A percentile compares a stretch with the other conserved stretches of the same genome.
These are phyloP conservation scores for Tetragonula clypearis DNA, from an alignment of 1,140 invertebrate genomes.

Conservation along the genomic window DNA sequence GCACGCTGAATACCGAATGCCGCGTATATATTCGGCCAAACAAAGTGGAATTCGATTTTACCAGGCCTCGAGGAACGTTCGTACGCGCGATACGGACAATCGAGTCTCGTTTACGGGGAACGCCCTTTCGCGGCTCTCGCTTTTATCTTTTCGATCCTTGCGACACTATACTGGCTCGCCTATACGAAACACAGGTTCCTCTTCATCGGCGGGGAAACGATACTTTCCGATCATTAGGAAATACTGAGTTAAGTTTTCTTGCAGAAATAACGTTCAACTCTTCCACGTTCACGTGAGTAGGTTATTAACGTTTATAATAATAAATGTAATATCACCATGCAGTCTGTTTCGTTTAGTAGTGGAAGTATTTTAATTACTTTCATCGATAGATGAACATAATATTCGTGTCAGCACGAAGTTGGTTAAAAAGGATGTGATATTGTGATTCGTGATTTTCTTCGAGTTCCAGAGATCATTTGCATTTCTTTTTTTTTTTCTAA, in stretches of 20 bases:
- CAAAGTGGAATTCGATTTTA: slow-evolving; percentile 69
- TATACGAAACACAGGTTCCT: background rate
- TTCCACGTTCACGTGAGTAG: background rate
- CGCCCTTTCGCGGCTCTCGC: slow-evolving; percentile 47
- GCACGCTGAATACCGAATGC: slow-evolving; percentile 69
- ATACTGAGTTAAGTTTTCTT: background rate
- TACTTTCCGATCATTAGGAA: background rate
- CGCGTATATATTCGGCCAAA: slow-evolving; percentile 62
- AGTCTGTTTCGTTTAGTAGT: background rate
- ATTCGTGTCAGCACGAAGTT: no score
- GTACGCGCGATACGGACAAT: slow-evolving; percentile 66
- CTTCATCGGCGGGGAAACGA: background rate
- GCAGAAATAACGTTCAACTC: background rate
- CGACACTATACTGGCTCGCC: background rate
- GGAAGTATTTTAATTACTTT: background rate
- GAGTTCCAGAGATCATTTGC: no score
- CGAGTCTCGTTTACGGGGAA: slow-evolving; percentile 67
- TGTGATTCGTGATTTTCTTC: no score
- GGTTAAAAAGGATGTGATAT: no score
- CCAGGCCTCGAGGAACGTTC: slow-evolving; percentile 53
- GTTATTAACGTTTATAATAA: background rate
- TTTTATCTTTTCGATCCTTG: slow-evolving; percentile 42
- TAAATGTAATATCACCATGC: background rate
- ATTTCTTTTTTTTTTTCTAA: no score
- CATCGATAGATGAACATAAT: background rate